Evolutionary conservation across 2,113 vertebrate genomes (phyloP).

Genomic region (Thomomys bottae): DNA sequence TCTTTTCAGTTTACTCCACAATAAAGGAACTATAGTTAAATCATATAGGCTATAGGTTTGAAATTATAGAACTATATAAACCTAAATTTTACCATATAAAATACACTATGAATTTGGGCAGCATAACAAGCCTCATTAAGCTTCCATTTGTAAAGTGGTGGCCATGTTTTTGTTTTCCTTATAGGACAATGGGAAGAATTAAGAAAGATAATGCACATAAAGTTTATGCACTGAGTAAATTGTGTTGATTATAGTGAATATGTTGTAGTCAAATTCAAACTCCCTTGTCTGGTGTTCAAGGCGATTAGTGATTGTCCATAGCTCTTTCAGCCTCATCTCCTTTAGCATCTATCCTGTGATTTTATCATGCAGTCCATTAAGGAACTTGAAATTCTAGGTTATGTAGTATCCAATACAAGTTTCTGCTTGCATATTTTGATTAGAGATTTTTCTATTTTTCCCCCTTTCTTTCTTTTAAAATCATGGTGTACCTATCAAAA

Average conservation of each 20-base stretch:
- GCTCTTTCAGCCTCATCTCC: not conserved
- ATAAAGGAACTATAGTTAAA: not conserved
- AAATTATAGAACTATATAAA: not conserved
- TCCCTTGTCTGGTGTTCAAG: conserved; percentile 8
- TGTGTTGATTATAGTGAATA: not conserved
- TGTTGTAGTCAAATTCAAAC: conserved; percentile 24
- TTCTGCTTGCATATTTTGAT: not conserved
- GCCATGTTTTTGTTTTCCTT: not conserved
- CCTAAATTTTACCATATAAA: conserved; percentile 30
- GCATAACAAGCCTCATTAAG: not conserved
- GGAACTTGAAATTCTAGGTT: conserved; percentile 25
- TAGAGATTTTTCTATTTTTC: not conserved
- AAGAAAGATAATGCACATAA: not conserved
- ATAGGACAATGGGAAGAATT: not conserved
- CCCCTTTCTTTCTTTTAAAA: not conserved
- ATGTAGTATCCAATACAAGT: not conserved
- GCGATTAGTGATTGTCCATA: not conserved
- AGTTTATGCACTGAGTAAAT: conserved; percentile 1
- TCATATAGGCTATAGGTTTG: not conserved
- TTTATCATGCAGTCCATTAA: not conserved
- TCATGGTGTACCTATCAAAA: not conserved
- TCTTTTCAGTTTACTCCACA: not conserved
- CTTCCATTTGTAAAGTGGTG: not conserved
- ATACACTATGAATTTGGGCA: not conserved
- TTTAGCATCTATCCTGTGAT: not conserved